Base-by-base conservation (phyloP, 2,113 vertebrate genomes). In the Setophaga kirtlandii region DNA sequence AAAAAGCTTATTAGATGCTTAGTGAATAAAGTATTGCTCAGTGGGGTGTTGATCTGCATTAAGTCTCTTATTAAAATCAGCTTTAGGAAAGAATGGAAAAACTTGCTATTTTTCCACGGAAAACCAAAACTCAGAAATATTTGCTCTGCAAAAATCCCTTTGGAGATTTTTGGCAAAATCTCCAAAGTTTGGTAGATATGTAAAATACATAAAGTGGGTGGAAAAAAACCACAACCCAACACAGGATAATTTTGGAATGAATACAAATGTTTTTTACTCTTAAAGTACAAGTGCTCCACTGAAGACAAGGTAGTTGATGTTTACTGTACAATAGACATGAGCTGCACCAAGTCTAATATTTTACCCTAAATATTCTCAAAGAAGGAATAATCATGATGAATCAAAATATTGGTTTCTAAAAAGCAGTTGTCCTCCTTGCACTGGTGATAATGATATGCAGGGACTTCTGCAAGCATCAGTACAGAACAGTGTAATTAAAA, bases 211-310 rank as follows among this genome's bases (percentile, higher is more conserved):
- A 46, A 42, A 5, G 3, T 35, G 5, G 1, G 5, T 25, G 7
- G 9, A 56, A 67, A 62, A 53, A 75, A 69, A 68, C 47, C 4
- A 0, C 0, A 5, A 4, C 14, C 1, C 13, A 44, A 12, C 6
- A 9, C 5, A 58, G 4, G 31, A 30, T 53, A 67, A 41, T 9
- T 63, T 41, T 24, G 5, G 20, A 25, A 59, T 42, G 2, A 55
- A n/a, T n/a, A 23, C 46, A 74, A 49, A 27, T 10, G 1, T 1
- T 86, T 64, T 84, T 89, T 23, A 42, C 8, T 81, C 42, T 70
- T 5, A 25, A 79, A 86, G 4, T 42, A 53, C 10, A 81, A 69
- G 53, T 46, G 6, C 3, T 59, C 7, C 46, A 21, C 4, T 82
- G 42, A 75, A 81, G 41, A 70, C 16, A 75, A 70, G 23, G 42